Evolutionary conservation across 2,113 vertebrate genomes (phyloP), one percentile per base, ranked within the genome.

Genomic region (Coptodon bakossiorum): DNA sequence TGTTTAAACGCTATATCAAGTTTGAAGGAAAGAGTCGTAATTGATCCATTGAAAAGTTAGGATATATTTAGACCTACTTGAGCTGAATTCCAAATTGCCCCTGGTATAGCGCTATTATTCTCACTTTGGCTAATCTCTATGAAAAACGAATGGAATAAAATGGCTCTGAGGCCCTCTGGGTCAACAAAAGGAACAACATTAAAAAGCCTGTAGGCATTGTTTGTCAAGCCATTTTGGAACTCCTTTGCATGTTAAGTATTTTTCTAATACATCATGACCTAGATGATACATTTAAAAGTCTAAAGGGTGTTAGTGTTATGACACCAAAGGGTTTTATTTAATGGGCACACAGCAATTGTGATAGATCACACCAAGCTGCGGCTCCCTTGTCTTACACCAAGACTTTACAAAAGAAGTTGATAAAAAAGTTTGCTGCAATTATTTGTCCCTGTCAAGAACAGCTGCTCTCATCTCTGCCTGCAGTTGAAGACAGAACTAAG

Each of bases 351-450:
- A 34, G 48, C 31, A 50, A 38, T 31, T 19, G 12, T 86, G 76
- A 86, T 82, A 80, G 52, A 91, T 82, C 17, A 40, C n/a, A 54
- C 59, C 16, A 57, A 57, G 36, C 86, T 79, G 52, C 40, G 61
- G 78, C 78, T 79, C 10, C 43, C 9, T 45, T 50, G 85, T 78
- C 81, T 83, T 80, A 83, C 45, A 88, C 71, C 3, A 9, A 24
- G 12, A 85, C 87, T 90, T 91, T 22, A 84, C 57, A 82, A 88
- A 84, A 83, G 86, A 85, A 88, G 78, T 63, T 79, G 45, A 79
- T 40, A 50, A 59, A 85, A 59, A 86, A 89, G 71, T 91, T 91
- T 61, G 31, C 82, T 38, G 59, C 80, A 89, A 84, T 90, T 90
- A 88, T 90, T 85, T 83, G 86, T 86, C 86, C 53, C 13, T 27